phyloP scores from a whole-genome alignment of 2,797 vertebrate species.

The Balearica regulorum region DNA sequence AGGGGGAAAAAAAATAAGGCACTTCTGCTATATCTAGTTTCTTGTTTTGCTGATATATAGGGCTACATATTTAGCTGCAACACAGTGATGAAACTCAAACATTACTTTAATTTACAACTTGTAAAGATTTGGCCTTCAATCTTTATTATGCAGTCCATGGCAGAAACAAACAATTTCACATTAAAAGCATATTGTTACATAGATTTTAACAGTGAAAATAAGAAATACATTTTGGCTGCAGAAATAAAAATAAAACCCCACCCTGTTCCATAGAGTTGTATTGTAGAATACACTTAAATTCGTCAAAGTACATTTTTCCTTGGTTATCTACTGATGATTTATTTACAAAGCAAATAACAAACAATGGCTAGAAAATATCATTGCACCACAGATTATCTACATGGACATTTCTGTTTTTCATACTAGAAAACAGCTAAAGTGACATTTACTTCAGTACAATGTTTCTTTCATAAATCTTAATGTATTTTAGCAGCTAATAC shows the following conservation, averaged over 20 bases:
- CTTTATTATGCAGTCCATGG: slow-evolving; percentile 24
- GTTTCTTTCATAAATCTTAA: slow-evolving; percentile 7
- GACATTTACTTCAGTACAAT: slow-evolving; percentile 6
- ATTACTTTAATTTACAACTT: slow-evolving; percentile 3
- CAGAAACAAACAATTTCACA: slow-evolving; percentile 9
- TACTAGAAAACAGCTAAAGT: slow-evolving; percentile 17
- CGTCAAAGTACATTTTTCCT: background rate
- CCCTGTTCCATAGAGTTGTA: background rate
- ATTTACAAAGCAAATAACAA: slow-evolving; percentile 55
- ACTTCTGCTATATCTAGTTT: background rate
- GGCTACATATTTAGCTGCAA: background rate
- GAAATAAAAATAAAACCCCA: background rate
- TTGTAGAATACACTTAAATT: slow-evolving; percentile 19
- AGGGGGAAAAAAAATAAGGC: background rate
- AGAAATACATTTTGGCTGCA: background rate
- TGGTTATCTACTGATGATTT: background rate
- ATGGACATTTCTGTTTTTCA: slow-evolving; percentile 23
- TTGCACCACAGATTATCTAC: slow-evolving; percentile 25
- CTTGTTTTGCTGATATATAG: background rate
- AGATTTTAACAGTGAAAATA: background rate
- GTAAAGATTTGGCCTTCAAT: background rate
- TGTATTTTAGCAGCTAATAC: slow-evolving; percentile 25
- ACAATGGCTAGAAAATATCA: slow-evolving; percentile 48
- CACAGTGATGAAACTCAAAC: background rate
- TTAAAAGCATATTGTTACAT: background rate